Conservation (phyloP, 1,140 invertebrate species). For the Sogatella furcifera region DNA sequence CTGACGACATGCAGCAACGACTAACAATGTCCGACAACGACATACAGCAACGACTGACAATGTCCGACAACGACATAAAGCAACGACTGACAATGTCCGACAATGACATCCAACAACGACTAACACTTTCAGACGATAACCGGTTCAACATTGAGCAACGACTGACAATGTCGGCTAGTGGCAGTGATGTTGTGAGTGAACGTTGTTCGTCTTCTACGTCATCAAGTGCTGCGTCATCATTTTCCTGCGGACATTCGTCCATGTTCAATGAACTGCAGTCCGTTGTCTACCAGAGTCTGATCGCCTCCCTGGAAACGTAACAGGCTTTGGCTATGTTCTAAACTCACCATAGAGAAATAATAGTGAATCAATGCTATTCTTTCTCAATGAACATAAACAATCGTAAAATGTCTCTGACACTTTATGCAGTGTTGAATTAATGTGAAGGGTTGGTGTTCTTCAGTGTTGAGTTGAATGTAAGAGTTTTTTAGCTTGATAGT, state of each 20-base stretch:
- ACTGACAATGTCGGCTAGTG: not conserved
- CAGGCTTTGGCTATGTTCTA: constrained; percentile 13
- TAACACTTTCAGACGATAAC: not conserved
- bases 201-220: not conserved
- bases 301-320: constrained; percentile 56
- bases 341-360: no score
- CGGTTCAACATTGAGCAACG: constrained; percentile 7
- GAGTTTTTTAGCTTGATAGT: no score
- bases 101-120: not conserved
- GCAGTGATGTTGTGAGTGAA: constrained; percentile 4
- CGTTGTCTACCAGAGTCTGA: constrained; percentile 52
- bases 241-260: constrained; percentile 50
- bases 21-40: constrained; percentile 1
- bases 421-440: not conserved
- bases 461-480: no score
- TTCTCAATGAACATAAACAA: no score
- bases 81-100: constrained; percentile 1
- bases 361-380: no score
- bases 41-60: not conserved
- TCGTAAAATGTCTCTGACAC: not conserved
- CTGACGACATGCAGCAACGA: not conserved
- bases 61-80: not conserved
- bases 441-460: not conserved
- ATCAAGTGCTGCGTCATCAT: constrained; percentile 20
- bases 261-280: constrained; percentile 57